Evolutionary conservation across 2,888 invertebrate species (phyloP).

Genomic region (Sesia apiformis): DNA sequence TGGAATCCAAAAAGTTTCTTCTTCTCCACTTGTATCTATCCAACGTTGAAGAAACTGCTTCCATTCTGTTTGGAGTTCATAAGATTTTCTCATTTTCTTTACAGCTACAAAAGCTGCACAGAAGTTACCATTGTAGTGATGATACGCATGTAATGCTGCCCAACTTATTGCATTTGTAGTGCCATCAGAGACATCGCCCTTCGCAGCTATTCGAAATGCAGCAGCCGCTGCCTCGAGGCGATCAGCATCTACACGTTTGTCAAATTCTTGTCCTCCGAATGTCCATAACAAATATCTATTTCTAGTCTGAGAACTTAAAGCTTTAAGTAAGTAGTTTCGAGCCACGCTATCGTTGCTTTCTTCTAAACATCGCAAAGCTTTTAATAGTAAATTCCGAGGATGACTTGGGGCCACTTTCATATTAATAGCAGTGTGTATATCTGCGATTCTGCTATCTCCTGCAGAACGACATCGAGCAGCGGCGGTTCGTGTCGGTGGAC

Average conservation of each 20-base stretch:
- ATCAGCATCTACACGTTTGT: conserved; percentile 25
- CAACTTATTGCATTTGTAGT: conserved; percentile 54
- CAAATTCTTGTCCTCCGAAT: conserved; percentile 44
- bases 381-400: conserved; percentile 41
- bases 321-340: conserved; percentile 33
- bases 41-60: conserved; percentile 39
- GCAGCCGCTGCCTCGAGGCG: conserved; percentile 29
- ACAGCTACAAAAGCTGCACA: conserved; percentile 47
- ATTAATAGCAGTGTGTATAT: conserved; percentile 29
- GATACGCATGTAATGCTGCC: conserved; percentile 52
- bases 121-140: conserved; percentile 34
- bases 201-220: conserved; percentile 52
- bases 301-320: conserved; percentile 30
- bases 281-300: conserved; percentile 56
- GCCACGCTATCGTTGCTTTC: conserved; percentile 34
- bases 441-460: conserved; percentile 39
- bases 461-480: conserved; percentile 41
- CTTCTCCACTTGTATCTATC: conserved; percentile 50
- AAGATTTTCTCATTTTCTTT: conserved; percentile 54
- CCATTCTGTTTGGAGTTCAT: conserved; percentile 46
- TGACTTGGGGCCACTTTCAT: conserved; percentile 27
- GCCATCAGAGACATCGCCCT: conserved; percentile 50
- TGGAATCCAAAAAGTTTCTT: conserved; percentile 56
- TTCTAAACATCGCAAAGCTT: conserved; percentile 48
- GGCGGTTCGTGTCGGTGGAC: conserved; percentile 25